Conservation (phyloP, 2,888 invertebrate genomes). For the Eristalinus sepulchralis region DNA sequence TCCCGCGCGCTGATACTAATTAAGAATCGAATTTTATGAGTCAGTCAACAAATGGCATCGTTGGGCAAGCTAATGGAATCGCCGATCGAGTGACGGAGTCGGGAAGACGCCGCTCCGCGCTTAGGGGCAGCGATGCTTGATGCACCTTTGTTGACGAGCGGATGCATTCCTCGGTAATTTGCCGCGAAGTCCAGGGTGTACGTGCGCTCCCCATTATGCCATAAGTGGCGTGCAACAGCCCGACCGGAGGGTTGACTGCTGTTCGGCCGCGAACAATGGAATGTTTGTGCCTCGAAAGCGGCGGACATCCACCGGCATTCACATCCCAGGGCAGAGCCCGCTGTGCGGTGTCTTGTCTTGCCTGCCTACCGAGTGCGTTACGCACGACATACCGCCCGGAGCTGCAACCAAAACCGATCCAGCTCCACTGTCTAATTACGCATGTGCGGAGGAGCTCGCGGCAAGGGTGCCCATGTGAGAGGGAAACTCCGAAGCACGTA, state of each 20-base stretch:
- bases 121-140: slow-evolving; percentile 20
- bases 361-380: slow-evolving; percentile 49
- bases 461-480: neutral
- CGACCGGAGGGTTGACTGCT: slow-evolving; percentile 24
- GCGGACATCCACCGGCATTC: slow-evolving; percentile 1
- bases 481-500: neutral
- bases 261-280: slow-evolving; percentile 24
- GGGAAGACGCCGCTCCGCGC: slow-evolving; percentile 16
- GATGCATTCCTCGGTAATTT: slow-evolving; percentile 59
- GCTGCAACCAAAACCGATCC: slow-evolving; percentile 15
- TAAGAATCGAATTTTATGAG: slow-evolving; percentile 62
- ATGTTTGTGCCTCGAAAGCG: slow-evolving; percentile 1
- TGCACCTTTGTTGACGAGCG: slow-evolving; percentile 23
- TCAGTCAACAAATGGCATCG: slow-evolving; percentile 69
- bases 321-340: slow-evolving; percentile 45
- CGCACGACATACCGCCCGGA: slow-evolving; percentile 51
- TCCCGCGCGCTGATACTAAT: slow-evolving; percentile 42
- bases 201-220: slow-evolving; percentile 28
- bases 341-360: slow-evolving; percentile 38
- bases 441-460: slow-evolving; percentile 34
- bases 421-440: slow-evolving; percentile 47
- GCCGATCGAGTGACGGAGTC: slow-evolving; percentile 16
- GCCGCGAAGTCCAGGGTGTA: neutral
- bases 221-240: neutral
- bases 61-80: slow-evolving; percentile 64